phyloP scores from a whole-genome alignment of 2,797 vertebrate genomes.

The Enteromius thamalakanensis region DNA sequence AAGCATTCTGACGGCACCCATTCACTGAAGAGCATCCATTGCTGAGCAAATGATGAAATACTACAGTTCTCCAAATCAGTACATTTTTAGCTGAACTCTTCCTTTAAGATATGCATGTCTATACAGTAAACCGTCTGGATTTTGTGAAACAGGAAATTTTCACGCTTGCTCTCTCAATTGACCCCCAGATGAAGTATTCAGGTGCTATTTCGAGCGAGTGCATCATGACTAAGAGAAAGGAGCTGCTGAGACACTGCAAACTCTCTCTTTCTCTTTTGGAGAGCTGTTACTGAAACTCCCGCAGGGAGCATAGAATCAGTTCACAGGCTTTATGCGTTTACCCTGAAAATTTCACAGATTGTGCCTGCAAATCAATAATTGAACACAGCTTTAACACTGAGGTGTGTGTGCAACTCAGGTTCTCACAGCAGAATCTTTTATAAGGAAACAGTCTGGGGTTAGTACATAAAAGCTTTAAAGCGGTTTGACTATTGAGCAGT shows the following conservation, averaged over 20 bases:
- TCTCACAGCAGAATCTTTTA: slow-evolving; percentile 10
- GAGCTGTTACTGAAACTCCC: slow-evolving; percentile 32
- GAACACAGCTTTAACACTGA: slow-evolving; percentile 22
- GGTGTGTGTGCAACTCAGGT: background rate
- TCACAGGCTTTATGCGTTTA: slow-evolving; percentile 27
- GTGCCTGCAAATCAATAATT: slow-evolving; percentile 28
- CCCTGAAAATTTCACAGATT: slow-evolving; percentile 25
- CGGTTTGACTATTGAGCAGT: background rate
- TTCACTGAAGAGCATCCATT: background rate
- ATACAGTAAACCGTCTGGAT: background rate
- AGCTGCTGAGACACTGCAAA: slow-evolving; percentile 16
- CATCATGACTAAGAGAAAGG: slow-evolving; percentile 33
- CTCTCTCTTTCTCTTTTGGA: slow-evolving; percentile 5
- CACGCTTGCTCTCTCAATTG: background rate
- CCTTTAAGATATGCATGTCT: background rate
- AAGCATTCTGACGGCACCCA: background rate
- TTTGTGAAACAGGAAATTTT: background rate
- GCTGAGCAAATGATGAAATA: background rate
- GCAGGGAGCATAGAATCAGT: slow-evolving; percentile 29
- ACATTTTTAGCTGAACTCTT: background rate
- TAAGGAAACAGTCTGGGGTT: background rate
- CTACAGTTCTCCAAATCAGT: background rate
- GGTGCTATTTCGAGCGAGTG: slow-evolving; percentile 6
- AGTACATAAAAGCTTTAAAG: background rate
- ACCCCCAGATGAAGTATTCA: slow-evolving; percentile 14